Base-by-base conservation (phyloP, 1,140 invertebrate genomes). In the Drepana arcuata region DNA sequence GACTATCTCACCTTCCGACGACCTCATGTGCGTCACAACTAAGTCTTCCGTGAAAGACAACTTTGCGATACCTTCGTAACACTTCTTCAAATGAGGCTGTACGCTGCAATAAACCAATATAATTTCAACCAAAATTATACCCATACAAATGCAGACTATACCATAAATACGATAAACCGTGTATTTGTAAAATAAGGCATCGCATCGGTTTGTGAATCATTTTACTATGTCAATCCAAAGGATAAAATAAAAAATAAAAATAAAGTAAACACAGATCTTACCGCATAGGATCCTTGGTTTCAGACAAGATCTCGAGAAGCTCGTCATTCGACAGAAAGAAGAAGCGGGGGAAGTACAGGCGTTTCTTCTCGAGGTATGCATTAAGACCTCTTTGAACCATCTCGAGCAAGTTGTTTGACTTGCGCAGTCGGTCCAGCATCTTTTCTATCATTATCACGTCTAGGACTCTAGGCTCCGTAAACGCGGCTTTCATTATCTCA, bases 261-360 rank as follows among this genome's bases (percentile, higher is more conserved):
- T n/a, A n/a, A n/a, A n/a, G n/a, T n/a, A n/a, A n/a, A n/a, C n/a
- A n/a, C n/a, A n/a, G n/a, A n/a, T n/a, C n/a, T n/a, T 37, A 93
- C 92, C 93, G 87, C 39, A 91, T 96, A 0, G 96, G 96, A 86
- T 98, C 95, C 83, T 98, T 98, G 0, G 96, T 98, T 83, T 98
- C 95, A 0, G 96, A 97, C 21, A 99, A 78, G 60, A 99, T 98
- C 85, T 98, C 97, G 11, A 99, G 83, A 14, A 99, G 74, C 72
- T 99, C 96, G 69, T 98, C 96, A 72, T 99, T 98, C 3, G 97
- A 98, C 10, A 99, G 82, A 81, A 99, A 99, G 88, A 98, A 99
- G 86, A 99, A 98, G 48, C 83, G 51, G 2, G 97, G 95, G 82
- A 98, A 99, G 64, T 90, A 97, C 0, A 98, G 83, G 14, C 96